Evolutionary conservation across 2,797 vertebrate species (phyloP), one percentile per base, ranked within the genome.

Genomic region (Hippocampus kuda): DNA sequence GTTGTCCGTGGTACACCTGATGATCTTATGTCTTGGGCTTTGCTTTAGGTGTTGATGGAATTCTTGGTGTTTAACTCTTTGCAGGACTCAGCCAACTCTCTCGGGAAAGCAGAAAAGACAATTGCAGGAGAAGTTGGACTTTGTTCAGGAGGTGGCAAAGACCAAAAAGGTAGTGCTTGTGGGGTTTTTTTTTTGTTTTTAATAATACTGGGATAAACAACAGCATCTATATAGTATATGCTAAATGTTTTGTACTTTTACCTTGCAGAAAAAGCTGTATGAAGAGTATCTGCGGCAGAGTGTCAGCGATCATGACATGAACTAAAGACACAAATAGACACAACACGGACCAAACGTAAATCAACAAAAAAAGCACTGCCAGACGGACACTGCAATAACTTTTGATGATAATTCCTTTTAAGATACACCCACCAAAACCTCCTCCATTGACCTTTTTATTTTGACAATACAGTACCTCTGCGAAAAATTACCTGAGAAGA

Each of bases 261-360:
- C 20, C 51, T 57, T 83, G 1, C 76, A 94, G 93, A 92, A 90
- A 82, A 90, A 86, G 63, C 86, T 94, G 8, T 93, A 94, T 72
- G 92, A 93, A 71, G 92, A 94, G 30, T 94, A 94, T 64, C 88
- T 94, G 26, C 91, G 89, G 18, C 92, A 93, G 82, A 94, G 93
- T 66, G 90, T 93, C 65, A 90, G 90, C 1, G 92, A 94, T 49
- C 92, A 93, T 0, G 92, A 94, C 78, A 91, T 93, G 89, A 79
- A 83, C 79, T 88, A 38, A 38, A 26, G 2, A 54, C 38, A 0
- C 6, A n/a, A 48, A 49, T 2, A 1, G 12, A 64, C 42, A 56
- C 54, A 71, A 22, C 1, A 2, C 34, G 70, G 77, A 79, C 75
- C 72, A 72, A 72, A 70, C 11, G 3, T 60, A 56, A 60, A 56